These are phyloP conservation scores for Watsonalla cultraria DNA, from an alignment of 2,888 invertebrate species.

Conservation along the genomic window DNA sequence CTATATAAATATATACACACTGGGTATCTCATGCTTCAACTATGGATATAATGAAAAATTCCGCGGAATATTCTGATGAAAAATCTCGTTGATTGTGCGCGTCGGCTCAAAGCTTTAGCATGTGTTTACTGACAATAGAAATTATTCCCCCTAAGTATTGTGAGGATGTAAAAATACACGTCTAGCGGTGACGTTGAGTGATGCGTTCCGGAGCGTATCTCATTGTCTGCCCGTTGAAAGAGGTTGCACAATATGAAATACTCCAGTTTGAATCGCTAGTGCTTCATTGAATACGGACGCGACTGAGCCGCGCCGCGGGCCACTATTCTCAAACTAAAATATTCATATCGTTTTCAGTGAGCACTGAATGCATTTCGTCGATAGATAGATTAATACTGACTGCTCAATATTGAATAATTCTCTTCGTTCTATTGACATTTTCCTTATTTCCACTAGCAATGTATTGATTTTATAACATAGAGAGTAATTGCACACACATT, in stretches of 20 bases:
- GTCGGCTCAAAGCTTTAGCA: conserved; percentile 49
- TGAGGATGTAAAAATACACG: conserved; percentile 69
- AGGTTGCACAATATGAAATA: conserved; percentile 73
- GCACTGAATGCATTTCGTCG: conserved; percentile 30
- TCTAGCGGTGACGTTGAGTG: conserved; percentile 72
- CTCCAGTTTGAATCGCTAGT: conserved; percentile 61
- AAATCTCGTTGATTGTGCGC: conserved; percentile 31
- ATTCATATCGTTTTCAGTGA: conserved; percentile 48
- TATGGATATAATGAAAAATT: conserved; percentile 15
- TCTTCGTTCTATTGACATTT: not conserved
- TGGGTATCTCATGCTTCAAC: conserved; percentile 1
- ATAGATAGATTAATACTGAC: conserved; percentile 22
- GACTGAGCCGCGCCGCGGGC: conserved; percentile 21
- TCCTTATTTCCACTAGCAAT: not conserved
- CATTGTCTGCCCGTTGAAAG: conserved; percentile 71
- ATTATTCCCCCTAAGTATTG: conserved; percentile 68
- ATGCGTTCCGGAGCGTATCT: conserved; percentile 61
- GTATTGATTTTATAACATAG: no score
- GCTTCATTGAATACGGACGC: conserved; percentile 61
- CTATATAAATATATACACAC: not conserved
- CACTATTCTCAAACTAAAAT: conserved; percentile 52
- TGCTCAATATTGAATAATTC: conserved; percentile 14
- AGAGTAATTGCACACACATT: no score
- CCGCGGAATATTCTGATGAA: conserved; percentile 13
- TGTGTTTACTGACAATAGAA: conserved; percentile 67